phyloP scores from a whole-genome alignment of 2,113 vertebrate genomes.

The Myodes glareolus region DNA sequence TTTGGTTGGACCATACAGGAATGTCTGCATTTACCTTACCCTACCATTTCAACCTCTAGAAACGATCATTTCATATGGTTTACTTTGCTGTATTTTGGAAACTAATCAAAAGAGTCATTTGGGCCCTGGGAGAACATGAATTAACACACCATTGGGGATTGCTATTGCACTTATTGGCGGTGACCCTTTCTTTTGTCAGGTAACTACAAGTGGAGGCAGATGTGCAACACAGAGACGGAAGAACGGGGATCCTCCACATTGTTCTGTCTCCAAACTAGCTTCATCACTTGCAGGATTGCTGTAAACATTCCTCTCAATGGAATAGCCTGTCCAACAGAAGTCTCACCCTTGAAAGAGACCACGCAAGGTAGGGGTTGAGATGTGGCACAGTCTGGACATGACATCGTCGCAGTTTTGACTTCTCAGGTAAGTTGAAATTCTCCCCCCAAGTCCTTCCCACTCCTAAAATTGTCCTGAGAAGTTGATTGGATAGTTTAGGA shows the following conservation, averaged over 20 bases:
- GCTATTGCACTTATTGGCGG: rapidly evolving
- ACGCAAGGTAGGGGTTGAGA: conserved; percentile 32
- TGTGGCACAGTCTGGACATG: conserved; percentile 29
- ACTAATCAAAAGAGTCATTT: not conserved
- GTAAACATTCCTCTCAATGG: conserved; percentile 73
- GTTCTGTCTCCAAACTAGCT: conserved; percentile 73
- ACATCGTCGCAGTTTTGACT: not conserved
- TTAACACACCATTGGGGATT: not conserved
- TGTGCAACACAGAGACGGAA: not conserved
- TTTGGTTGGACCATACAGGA: not conserved
- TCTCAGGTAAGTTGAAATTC: not conserved
- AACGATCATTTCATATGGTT: not conserved
- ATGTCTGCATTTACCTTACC: not conserved
- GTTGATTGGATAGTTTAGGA: not conserved
- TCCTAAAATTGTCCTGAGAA: conserved; percentile 40
- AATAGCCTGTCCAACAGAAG: conserved; percentile 50
- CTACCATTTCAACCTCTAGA: not conserved
- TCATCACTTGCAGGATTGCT: conserved; percentile 69
- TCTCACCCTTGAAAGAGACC: conserved; percentile 49
- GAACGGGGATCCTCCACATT: conserved; percentile 21
- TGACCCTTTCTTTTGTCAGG: not conserved
- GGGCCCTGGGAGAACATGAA: not conserved
- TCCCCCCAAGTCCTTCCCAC: not conserved
- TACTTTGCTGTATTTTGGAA: not conserved
- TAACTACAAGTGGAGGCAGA: not conserved